Evolutionary conservation across 2,113 vertebrate species (phyloP).

Genomic region (Phoenicopterus ruber): DNA sequence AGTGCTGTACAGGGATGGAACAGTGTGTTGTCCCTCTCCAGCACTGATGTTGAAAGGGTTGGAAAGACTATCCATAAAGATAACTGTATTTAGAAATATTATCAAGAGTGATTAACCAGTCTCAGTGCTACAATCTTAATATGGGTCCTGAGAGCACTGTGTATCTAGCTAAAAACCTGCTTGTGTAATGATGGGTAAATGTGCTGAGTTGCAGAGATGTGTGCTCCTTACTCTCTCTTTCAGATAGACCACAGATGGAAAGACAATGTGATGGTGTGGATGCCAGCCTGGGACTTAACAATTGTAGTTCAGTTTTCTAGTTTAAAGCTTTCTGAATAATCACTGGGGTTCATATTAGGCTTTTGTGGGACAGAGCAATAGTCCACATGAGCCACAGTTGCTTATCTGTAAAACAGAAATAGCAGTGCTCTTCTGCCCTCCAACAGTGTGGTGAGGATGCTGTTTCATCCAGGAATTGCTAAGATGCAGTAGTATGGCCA

Average conservation of each 20-base stretch:
- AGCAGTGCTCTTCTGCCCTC: background rate
- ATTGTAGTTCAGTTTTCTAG: background rate
- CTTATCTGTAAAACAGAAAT: background rate
- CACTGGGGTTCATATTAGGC: background rate
- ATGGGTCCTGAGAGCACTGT: background rate
- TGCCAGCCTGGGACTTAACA: background rate
- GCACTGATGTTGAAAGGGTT: background rate
- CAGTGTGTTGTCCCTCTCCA: background rate
- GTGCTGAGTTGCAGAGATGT: background rate
- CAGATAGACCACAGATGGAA: background rate
- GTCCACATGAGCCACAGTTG: background rate
- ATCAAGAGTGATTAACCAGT: background rate
- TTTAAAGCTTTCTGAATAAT: background rate
- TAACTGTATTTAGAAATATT: background rate
- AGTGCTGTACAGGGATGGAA: background rate
- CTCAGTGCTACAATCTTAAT: background rate
- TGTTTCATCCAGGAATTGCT: background rate
- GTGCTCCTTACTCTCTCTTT: background rate
- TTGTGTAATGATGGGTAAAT: background rate
- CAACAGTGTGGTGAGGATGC: background rate
- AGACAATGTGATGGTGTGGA: background rate
- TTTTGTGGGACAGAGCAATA: background rate
- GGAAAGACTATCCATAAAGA: background rate
- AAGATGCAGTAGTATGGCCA: background rate
- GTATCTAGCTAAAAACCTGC: background rate